Percentiles rank a stretch among this genome's conserved stretches.
Conservation (phyloP, 2,113 vertebrate genomes). For the Meriones unguiculatus region DNA sequence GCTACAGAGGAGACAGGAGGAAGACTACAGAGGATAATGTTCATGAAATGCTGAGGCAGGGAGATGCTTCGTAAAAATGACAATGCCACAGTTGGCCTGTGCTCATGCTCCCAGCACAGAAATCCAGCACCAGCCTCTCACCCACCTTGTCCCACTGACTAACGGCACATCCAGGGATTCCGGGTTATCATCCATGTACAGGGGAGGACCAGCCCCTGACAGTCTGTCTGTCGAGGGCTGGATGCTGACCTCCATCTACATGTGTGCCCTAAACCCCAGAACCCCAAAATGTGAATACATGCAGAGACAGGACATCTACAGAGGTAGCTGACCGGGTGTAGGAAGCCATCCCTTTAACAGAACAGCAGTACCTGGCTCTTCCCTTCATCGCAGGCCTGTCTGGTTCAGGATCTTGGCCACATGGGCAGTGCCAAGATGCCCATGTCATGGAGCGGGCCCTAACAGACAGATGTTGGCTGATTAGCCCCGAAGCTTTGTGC, state of each 20-base stretch:
- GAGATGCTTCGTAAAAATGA: too few relatives aligned
- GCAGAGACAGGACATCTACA: background rate
- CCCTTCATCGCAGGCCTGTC: background rate
- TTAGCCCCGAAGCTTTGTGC: background rate
- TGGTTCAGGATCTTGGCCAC: background rate
- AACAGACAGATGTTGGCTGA: background rate
- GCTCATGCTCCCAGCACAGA: too few relatives aligned
- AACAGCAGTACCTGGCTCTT: background rate
- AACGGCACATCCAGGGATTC: background rate
- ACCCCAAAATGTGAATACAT: background rate
- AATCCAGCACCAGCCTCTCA: background rate
- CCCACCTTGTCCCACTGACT: background rate
- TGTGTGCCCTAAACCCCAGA: background rate
- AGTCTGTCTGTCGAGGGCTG: rapidly evolving
- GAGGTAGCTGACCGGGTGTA: background rate
- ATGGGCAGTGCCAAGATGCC: background rate
- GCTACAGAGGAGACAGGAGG: too few relatives aligned
- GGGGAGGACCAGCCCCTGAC: background rate
- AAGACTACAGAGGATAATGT: too few relatives aligned
- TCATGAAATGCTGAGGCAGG: too few relatives aligned
- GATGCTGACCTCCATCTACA: background rate
- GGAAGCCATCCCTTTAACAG: background rate
- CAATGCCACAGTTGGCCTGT: too few relatives aligned
- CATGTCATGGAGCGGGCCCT: background rate
- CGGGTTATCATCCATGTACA: rapidly evolving